Conservation (phyloP, 2,797 vertebrate genomes). For the Pangasius djambal region DNA sequence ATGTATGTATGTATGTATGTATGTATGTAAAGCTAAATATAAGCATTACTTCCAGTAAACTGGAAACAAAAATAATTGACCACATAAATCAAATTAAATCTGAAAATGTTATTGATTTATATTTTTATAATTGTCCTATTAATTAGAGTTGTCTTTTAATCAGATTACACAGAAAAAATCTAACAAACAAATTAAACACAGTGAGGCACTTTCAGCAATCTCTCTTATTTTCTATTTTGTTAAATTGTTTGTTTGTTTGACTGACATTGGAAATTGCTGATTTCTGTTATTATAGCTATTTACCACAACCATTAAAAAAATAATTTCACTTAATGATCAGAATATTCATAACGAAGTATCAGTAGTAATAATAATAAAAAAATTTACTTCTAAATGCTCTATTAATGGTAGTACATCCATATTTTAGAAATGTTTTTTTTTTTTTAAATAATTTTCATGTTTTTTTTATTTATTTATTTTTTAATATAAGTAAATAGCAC, state of each 20-base stretch:
- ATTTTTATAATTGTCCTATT: not conserved
- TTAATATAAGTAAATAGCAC: not conserved
- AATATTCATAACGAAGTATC: not conserved
- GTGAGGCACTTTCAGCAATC: not conserved
- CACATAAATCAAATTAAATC: not conserved
- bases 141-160: not conserved
- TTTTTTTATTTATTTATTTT: too few species aligned
- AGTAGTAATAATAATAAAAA: not conserved
- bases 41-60: not conserved
- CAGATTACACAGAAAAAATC: not conserved
- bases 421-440: not conserved
- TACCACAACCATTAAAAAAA: not conserved
- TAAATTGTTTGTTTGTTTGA: not conserved
- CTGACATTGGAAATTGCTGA: not conserved
- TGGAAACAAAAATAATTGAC: not conserved
- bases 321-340: not conserved
- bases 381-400: not conserved
- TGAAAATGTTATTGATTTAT: not conserved
- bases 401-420: not conserved
- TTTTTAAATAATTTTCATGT: not conserved
- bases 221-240: not conserved
- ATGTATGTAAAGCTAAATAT: too few species aligned
- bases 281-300: not conserved
- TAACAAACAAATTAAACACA: not conserved
- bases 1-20: too few species aligned